phyloP scores from a whole-genome alignment of 2,797 vertebrate genomes.

The Clarias laeviceps region DNA sequence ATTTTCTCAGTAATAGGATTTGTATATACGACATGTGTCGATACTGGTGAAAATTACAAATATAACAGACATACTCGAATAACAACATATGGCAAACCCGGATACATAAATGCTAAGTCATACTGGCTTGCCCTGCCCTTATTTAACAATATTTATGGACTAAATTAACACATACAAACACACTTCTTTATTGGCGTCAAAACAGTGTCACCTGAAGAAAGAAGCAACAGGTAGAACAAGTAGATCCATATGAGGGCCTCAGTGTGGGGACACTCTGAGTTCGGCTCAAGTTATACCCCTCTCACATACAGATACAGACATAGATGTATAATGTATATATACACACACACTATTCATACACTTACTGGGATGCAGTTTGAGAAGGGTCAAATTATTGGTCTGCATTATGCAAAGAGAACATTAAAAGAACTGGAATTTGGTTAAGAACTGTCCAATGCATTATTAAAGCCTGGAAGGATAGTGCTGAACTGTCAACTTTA shows the following conservation, averaged over 20 bases:
- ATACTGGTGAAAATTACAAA: background rate
- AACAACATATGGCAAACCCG: conserved; percentile 30
- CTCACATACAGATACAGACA: no score
- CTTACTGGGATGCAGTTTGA: no score
- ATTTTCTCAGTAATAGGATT: background rate
- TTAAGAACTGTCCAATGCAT: no score
- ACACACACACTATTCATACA: no score
- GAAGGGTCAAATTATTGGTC: no score
- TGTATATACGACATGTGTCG: no score
- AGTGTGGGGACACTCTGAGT: conserved; percentile 29
- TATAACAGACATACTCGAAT: conserved; percentile 9
- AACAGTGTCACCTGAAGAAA: conserved; percentile 1
- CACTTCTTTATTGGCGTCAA: conserved; percentile 23
- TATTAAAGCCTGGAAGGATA: no score
- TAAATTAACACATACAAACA: conserved; percentile 21
- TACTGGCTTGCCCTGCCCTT: conserved; percentile 35
- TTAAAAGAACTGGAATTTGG: no score
- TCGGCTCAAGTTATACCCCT: conserved; percentile 27
- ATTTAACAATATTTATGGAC: conserved; percentile 26
- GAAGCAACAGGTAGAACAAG: background rate
- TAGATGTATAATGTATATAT: no score
- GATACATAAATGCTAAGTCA: background rate
- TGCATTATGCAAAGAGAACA: no score
- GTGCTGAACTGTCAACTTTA: no score
- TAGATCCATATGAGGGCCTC: conserved; percentile 22